These are phyloP conservation scores for Heliangelus exortis DNA, from an alignment of 2,797 vertebrate genomes.

Conservation along the genomic window DNA sequence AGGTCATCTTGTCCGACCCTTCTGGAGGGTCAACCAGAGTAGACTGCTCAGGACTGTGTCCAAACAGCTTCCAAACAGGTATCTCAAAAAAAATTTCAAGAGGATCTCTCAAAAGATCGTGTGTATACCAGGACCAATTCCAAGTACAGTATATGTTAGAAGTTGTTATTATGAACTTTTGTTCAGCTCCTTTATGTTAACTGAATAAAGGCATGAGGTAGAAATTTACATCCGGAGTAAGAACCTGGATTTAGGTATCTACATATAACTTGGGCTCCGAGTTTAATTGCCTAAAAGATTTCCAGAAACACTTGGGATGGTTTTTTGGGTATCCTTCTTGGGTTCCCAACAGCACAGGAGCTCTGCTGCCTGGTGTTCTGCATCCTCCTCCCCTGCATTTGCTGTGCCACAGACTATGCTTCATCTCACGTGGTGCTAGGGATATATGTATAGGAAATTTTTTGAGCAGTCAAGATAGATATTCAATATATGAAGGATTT, in stretches of 20 bases:
- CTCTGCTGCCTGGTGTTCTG: background rate
- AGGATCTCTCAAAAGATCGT: background rate
- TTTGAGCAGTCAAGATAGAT: background rate
- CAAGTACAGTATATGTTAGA: background rate
- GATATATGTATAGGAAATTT: background rate
- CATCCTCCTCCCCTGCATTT: background rate
- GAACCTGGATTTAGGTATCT: background rate
- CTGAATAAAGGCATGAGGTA: background rate
- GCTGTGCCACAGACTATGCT: background rate
- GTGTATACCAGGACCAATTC: background rate
- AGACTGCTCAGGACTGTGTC: background rate
- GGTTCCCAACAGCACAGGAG: background rate
- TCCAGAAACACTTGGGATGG: background rate
- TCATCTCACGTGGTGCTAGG: background rate
- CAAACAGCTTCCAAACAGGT: background rate
- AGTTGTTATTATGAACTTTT: background rate
- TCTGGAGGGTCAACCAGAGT: background rate
- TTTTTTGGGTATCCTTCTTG: background rate
- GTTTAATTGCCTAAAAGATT: background rate
- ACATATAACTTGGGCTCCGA: background rate
- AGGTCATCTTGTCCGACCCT: background rate
- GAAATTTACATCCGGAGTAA: background rate
- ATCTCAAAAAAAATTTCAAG: background rate
- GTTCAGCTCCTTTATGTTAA: background rate
- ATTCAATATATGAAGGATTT: background rate